Conservation (phyloP, 2,113 vertebrate species). For the Tragelaphus buxtoni region DNA sequence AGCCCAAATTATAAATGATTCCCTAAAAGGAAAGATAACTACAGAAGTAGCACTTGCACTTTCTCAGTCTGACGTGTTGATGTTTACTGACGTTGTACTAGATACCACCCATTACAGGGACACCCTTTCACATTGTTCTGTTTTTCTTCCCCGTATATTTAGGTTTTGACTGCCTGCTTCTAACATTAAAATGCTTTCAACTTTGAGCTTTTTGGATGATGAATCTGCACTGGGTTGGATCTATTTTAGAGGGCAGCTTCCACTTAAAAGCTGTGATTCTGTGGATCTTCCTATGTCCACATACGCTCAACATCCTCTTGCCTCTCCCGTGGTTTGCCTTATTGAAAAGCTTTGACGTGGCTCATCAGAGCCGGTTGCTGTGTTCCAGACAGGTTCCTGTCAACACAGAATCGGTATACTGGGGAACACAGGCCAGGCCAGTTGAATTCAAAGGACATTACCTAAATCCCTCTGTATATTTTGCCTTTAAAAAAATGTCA, state of each 20-base stretch:
- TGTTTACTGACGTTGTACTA: neutral
- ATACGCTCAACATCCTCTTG: neutral
- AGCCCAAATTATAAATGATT: neutral
- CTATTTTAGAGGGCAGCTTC: neutral
- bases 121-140: neutral
- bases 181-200: neutral
- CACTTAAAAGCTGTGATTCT: neutral
- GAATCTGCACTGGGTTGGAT: neutral
- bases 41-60: neutral
- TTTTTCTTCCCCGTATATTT: neutral
- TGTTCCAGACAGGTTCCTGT: neutral
- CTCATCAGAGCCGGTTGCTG: neutral
- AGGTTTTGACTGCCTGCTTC: neutral
- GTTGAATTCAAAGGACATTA: constrained; percentile 40
- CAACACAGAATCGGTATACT: neutral
- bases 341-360: neutral
- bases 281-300: neutral
- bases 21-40: neutral
- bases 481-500: neutral
- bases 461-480: neutral
- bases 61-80: neutral
- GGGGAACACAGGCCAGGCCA: neutral
- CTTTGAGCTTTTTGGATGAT: neutral
- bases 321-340: neutral
- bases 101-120: rapidly evolving